phyloP scores from a whole-genome alignment of 2,888 invertebrate genomes.

The Apotomis turbidana region DNA sequence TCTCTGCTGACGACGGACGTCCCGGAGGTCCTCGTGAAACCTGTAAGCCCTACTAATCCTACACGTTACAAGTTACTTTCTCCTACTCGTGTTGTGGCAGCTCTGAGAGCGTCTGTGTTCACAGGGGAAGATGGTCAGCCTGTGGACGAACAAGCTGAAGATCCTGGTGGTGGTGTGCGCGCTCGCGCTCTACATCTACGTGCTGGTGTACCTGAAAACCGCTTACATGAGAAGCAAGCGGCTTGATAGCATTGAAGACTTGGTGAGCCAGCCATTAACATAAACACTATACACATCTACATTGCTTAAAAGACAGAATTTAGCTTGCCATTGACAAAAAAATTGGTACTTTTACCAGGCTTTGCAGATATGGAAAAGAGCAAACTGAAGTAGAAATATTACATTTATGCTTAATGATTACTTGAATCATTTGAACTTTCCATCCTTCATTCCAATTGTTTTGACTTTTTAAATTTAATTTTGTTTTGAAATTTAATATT shows the following conservation, averaged over 20 bases:
- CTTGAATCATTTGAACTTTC: too few species aligned
- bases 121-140: conserved; percentile 46
- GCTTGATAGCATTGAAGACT: conserved; percentile 51
- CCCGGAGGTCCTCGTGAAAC: conserved; percentile 54
- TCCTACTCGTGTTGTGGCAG: neutral
- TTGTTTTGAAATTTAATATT: too few species aligned
- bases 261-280: conserved; percentile 48
- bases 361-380: too few species aligned
- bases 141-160: conserved; percentile 51
- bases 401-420: too few species aligned
- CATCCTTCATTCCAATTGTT: too few species aligned
- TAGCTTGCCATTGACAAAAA: too few species aligned
- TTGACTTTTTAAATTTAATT: too few species aligned
- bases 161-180: conserved; percentile 46
- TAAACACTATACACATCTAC: neutral
- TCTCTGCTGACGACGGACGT: conserved; percentile 47
- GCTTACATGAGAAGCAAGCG: conserved; percentile 53
- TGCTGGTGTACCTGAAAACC: conserved; percentile 50
- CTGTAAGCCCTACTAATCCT: conserved; percentile 50
- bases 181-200: conserved; percentile 50
- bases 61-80: conserved; percentile 12
- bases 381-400: too few species aligned
- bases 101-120: neutral
- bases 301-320: neutral
- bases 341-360: too few species aligned